These are phyloP conservation scores for Cotesia chilonis DNA, from an alignment of 1,140 invertebrate species.

Conservation along the genomic window DNA sequence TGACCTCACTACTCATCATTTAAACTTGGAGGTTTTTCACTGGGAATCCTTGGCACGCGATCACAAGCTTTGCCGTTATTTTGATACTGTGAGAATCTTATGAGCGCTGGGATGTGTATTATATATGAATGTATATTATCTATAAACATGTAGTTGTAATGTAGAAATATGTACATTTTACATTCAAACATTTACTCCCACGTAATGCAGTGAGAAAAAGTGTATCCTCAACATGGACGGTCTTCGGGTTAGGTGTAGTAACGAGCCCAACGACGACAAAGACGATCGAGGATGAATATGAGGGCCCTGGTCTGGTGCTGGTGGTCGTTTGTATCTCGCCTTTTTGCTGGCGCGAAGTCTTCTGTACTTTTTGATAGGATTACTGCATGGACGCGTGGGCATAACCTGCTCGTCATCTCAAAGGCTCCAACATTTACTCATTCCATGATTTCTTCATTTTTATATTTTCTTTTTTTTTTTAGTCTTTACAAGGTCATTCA, in stretches of 20 bases:
- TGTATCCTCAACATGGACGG: slow-evolving; percentile 3
- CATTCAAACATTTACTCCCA: no score
- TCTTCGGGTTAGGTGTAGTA: not conserved
- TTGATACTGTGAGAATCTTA: slow-evolving; percentile 2
- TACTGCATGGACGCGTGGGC: slow-evolving; percentile 29
- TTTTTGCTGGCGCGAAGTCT: slow-evolving; percentile 10
- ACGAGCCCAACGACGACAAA: no score
- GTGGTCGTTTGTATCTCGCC: slow-evolving; percentile 22
- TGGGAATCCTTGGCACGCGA: slow-evolving; percentile 45
- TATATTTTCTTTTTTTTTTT: no score
- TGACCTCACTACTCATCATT: slow-evolving; percentile 44
- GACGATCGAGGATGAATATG: not conserved
- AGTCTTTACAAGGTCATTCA: no score
- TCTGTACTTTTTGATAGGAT: slow-evolving; percentile 32
- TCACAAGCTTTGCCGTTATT: slow-evolving; percentile 23
- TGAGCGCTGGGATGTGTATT: not conserved
- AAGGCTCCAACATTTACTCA: not conserved
- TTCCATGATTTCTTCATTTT: not conserved
- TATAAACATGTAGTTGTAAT: no score
- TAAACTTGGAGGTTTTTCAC: slow-evolving; percentile 49
- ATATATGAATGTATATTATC: no score
- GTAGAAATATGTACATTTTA: no score
- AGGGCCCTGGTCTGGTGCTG: not conserved
- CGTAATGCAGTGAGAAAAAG: not conserved
- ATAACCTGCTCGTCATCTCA: slow-evolving; percentile 20